Base-by-base conservation (phyloP, 2,113 vertebrate genomes). In the Pavo muticus region DNA sequence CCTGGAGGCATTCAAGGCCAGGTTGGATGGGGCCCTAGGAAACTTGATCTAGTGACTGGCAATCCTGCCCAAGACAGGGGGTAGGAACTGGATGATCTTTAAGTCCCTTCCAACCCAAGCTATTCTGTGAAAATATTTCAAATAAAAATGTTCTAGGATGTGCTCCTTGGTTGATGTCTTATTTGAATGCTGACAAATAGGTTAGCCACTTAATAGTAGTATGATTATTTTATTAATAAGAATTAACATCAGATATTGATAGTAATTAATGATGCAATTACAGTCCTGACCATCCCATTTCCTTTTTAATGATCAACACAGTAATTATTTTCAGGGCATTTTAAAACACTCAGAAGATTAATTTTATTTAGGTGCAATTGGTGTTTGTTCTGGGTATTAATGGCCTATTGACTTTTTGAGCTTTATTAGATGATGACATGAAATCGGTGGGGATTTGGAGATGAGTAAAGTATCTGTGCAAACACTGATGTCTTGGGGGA, bases 371-470 rank as follows among this genome's bases (percentile, higher is more conserved):
- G 78, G 32, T 80, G 29, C 27, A 82, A 50, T 59, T 85, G 60
- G 56, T 94, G 7, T 86, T 95, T 91, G 35, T 78, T 91, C 69
- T 91, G 64, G 52, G 39, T 91, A 74, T 44, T 87, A 95, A 83
- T 16, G 35, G 50, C 79, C 85, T 94, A 78, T 90, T 77, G 91
- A 90, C 50, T 95, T 91, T 83, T 81, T 10, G 14, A 29, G 30
- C 18, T 14, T 27, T 79, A 35, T 86, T 76, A 92, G 72, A 88
- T 60, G 47, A 84, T 88, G 88, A 54, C 40, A 54, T 70, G 71
- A 94, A 68, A 94, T 95, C 90, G 76, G 73, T 92, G 44, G 75
- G 47, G 78, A 86, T 94, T 95, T 96, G 18, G 30, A 91, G 64
- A 85, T 70, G 68, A 83, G 82, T 67, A 86, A 90, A 83, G 64